Percentiles rank a stretch among this genome's conserved stretches.
Conservation (phyloP, 2,113 vertebrate species). For the Telmatochromis brichardi region DNA sequence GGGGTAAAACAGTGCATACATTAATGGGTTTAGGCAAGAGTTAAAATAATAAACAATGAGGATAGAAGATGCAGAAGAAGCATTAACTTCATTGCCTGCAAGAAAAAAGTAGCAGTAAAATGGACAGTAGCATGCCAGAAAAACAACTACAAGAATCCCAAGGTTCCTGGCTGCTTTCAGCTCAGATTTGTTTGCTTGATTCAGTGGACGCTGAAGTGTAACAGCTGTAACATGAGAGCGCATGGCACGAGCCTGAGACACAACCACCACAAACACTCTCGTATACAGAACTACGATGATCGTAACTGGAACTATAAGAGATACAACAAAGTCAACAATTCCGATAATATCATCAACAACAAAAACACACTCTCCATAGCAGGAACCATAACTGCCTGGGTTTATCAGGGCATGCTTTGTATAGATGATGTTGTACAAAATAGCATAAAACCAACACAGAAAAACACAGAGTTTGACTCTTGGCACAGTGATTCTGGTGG, state of each 20-base stretch:
- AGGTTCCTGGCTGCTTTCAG: background rate
- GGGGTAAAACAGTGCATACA: background rate
- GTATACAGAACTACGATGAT: background rate
- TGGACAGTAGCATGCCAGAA: background rate
- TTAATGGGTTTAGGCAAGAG: background rate
- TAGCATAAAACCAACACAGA: background rate
- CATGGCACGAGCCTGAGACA: background rate
- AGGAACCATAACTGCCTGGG: background rate
- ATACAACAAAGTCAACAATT: background rate
- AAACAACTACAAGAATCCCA: background rate
- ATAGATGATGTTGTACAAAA: background rate
- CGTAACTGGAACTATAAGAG: background rate
- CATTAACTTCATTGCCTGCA: background rate
- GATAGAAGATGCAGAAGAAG: background rate
- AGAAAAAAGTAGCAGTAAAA: background rate
- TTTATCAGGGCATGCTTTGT: background rate
- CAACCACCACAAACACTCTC: background rate
- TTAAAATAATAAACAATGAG: background rate
- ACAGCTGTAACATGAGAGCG: background rate
- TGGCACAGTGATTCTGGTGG: background rate
- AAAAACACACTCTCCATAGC: background rate
- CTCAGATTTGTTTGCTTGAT: background rate
- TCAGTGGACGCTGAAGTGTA: background rate
- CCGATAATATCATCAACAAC: background rate
- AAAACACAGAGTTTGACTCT: background rate